Evolutionary conservation across 2,113 vertebrate genomes (phyloP).

Genomic region (Ageneiosus marmoratus): DNA sequence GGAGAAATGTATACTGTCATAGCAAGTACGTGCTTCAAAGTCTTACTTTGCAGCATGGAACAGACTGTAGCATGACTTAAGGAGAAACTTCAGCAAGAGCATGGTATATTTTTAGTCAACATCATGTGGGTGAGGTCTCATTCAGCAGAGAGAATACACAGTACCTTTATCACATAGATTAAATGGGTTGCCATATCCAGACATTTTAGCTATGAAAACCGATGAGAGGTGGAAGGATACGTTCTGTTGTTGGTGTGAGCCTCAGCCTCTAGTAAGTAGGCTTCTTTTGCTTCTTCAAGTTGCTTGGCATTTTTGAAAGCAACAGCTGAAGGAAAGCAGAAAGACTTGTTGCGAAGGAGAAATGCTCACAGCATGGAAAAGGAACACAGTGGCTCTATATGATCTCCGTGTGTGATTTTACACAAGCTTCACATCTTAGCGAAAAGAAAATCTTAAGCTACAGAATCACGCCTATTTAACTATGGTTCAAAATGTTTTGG

Average conservation of each 20-base stretch:
- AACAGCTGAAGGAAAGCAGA: conserved; percentile 76
- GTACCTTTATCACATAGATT: neutral
- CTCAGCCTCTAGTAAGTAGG: conserved; percentile 81
- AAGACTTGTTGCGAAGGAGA: neutral
- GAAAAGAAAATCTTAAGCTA: neutral
- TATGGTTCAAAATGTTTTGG: neutral
- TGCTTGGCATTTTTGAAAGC: conserved; percentile 90
- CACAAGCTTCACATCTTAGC: neutral
- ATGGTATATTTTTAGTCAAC: neutral
- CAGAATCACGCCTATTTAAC: neutral
- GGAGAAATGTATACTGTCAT: neutral
- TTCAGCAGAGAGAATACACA: neutral
- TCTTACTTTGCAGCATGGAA: conserved; percentile 93
- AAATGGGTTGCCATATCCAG: neutral
- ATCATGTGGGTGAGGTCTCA: neutral
- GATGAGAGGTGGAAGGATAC: conserved; percentile 77
- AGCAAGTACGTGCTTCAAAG: conserved; percentile 18
- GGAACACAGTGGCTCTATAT: neutral
- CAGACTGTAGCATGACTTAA: conserved; percentile 79
- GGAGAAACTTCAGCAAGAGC: conserved; percentile 53
- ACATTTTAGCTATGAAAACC: neutral
- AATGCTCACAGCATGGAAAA: neutral
- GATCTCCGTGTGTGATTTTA: neutral
- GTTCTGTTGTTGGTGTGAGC: conserved; percentile 82
- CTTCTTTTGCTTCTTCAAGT: conserved; percentile 86